Base-by-base conservation (phyloP, 2,113 vertebrate genomes). In the Plestiodon gilberti region DNA sequence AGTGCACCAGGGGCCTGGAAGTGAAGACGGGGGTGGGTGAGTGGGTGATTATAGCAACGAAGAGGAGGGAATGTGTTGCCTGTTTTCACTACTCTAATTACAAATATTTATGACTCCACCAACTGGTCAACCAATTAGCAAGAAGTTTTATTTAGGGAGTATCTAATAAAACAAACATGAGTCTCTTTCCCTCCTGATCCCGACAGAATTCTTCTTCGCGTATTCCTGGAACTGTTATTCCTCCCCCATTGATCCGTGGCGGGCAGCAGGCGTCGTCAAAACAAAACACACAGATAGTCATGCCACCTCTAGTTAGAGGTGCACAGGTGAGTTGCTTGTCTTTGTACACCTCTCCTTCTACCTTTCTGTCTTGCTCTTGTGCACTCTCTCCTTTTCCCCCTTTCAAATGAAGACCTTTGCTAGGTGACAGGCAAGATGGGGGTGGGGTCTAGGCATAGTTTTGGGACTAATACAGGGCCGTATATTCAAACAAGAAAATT, bases 271-370 rank as follows among this genome's bases (percentile, higher is more conserved):
- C 96, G 38, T 97, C 97, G 35, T 95, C 98, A 35, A 99, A 99
- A 88, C 94, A 98, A 64, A 98, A 95, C 94, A 95, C 98, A 1
- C 98, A 99, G 94, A 98, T 98, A 23, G 97, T 98, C 77, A 99
- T 99, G 99, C 98, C 98, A 0, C 98, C 98, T 0, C 95, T 99
- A 20, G 98, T 99, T 91, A 96, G 99, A 94, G 98, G 98, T 77
- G 98, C 98, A 0, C 99, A 99, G 98, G 99, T 99, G 74, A 94
- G 40, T 0, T 22, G 73, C 69, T 7, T 23, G 55, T 17, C 55
- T 1, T n/a, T 22, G 0, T 8, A 28, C 11, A 1, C 52, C 28
- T 7, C 5, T 67, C 1, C 1, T 5, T 35, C 40, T 83, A 9
- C 33, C 7, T 2, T 3, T n/a, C 38, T 88, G 65, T 90, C 15